A percentile compares a stretch with the other conserved stretches of the same genome.
These are phyloP conservation scores for Patella pellucida DNA, from an alignment of 2,888 invertebrate genomes.

Conservation along the genomic window DNA sequence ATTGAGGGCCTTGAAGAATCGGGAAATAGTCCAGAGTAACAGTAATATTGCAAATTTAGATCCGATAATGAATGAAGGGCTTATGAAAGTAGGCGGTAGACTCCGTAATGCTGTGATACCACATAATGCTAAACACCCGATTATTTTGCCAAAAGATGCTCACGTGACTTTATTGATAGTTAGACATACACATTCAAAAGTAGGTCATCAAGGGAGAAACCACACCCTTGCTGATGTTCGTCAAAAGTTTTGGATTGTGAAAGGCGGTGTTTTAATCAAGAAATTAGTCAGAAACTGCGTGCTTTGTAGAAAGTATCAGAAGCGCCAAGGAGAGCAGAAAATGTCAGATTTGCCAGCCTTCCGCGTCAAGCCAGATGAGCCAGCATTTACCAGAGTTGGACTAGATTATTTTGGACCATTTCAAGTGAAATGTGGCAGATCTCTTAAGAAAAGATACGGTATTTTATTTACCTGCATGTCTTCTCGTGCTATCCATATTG, in stretches of 20 bases:
- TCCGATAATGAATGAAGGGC: background rate
- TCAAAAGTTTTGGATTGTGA: conserved; percentile 20
- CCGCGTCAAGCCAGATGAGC: background rate
- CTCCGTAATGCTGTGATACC: background rate
- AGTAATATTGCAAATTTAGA: conserved; percentile 8
- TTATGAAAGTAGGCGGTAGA: conserved; percentile 12
- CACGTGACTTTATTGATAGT: conserved; percentile 15
- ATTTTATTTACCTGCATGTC: conserved; percentile 33
- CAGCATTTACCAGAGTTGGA: conserved; percentile 25
- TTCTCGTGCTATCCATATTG: conserved; percentile 29
- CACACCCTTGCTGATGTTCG: background rate
- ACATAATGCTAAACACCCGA: conserved; percentile 13
- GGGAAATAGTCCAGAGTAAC: background rate
- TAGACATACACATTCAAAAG: conserved; percentile 14
- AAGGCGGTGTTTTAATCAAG: background rate
- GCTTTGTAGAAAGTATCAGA: conserved; percentile 3
- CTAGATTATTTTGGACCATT: conserved; percentile 32
- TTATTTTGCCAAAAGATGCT: conserved; percentile 16
- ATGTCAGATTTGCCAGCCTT: background rate
- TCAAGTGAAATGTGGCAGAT: conserved; percentile 25
- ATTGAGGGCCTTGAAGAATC: background rate
- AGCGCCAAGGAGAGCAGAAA: background rate
- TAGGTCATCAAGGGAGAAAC: background rate
- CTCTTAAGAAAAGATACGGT: conserved; percentile 28
- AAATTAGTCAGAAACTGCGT: conserved; percentile 4